These are phyloP conservation scores for Parthenolecanium corni DNA, from an alignment of 2,888 invertebrate genomes.

Conservation along the genomic window DNA sequence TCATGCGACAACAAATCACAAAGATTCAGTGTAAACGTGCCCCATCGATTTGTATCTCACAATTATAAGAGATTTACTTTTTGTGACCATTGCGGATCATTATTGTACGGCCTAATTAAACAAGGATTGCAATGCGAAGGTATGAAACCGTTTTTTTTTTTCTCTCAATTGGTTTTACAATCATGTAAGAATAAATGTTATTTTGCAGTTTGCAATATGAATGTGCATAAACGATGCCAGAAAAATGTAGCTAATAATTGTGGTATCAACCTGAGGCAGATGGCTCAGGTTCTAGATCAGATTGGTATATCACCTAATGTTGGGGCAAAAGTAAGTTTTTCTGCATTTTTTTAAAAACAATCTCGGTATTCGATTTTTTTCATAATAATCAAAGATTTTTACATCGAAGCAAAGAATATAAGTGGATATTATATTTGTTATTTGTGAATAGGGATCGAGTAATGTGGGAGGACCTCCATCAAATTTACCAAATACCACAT, in stretches of 20 bases:
- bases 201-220: conserved; percentile 74
- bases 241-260: conserved; percentile 99
- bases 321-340: conserved; percentile 9
- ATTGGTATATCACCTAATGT: conserved; percentile 48
- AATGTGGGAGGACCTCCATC: conserved; percentile 17
- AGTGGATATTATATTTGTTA: neutral
- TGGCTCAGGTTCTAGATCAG: conserved; percentile 84
- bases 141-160: conserved; percentile 37
- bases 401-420: neutral
- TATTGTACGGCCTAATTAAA: conserved; percentile 88
- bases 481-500: conserved; percentile 14
- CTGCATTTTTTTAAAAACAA: neutral
- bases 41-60: conserved; percentile 91
- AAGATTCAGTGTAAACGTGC: conserved; percentile 95
- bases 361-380: neutral
- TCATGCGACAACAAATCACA: conserved; percentile 46
- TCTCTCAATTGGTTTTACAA: neutral
- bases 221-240: conserved; percentile 97
- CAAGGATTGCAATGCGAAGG: conserved; percentile 95
- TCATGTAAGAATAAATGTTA: neutral
- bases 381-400: too few species aligned
- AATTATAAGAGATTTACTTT: conserved; percentile 96
- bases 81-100: conserved; percentile 98
- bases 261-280: conserved; percentile 91
- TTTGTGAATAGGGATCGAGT: conserved; percentile 9